Base-by-base conservation (phyloP, 2,888 invertebrate genomes). In the Antheraea yamamai region DNA sequence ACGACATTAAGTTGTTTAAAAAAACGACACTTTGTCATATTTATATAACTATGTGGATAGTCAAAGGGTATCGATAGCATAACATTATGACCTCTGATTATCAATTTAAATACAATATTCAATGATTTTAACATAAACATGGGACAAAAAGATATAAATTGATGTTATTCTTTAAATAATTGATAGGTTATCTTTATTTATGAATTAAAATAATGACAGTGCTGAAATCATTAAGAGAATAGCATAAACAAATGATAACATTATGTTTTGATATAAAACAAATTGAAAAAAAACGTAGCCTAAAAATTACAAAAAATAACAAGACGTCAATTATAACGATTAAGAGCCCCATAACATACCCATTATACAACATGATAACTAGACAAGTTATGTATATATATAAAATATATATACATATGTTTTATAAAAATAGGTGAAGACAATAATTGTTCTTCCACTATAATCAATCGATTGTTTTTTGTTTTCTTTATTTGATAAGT, bases 91-190 rank as follows among this genome's bases (percentile, higher is more conserved):
- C 70, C 70, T 70, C 39, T 20, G 35, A 70, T 70, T 70, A 70
- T 70, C 70, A 70, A 35, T 35, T 68, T 68, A 39, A 70, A 70
- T 39, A 70, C 39, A 70, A 70, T n/a, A 68, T 68, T 68, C 20
- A 39, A 70, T 70, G 70, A 39, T 70, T 70, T n/a, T 70, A 61
- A 70, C 39, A 20, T 70, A 70, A 70, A 70, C 70, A 70, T 70
- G 39, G 39, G 39, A 7, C 39, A 39, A 39, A 39, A 70, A 39
- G 10, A 70, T 39, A 30, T 68, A 35, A 70, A 39, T 20, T 70
- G 20, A 20, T 70, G 35, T 39, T 70, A 10, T 70, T 70, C 23
- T 61, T 20, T 20, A 20, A 70, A 70, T 39, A 35, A 39, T 39
- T 70, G 39, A 70, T 70, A 70, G 18, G 70, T 70, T 70, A 70